Conservation (phyloP, 2,888 invertebrate species). For the Marronus borbonicus region DNA sequence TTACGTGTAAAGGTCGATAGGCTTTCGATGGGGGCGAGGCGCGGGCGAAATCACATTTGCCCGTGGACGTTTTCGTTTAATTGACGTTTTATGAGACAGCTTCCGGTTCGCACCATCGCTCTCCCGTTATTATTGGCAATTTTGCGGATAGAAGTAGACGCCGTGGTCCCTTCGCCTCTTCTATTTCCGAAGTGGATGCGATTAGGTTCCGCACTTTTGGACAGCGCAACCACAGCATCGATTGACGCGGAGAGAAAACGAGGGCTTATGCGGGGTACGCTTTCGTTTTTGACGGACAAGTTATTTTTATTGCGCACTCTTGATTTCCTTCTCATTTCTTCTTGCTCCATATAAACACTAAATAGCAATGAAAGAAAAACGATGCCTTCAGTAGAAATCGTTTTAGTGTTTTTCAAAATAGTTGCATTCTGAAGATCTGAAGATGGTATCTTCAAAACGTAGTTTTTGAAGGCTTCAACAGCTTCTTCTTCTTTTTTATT, state of each 20-base stretch:
- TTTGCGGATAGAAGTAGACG: slow-evolving; percentile 39
- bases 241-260: background rate
- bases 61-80: slow-evolving; percentile 57
- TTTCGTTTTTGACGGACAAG: background rate
- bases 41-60: slow-evolving; percentile 30
- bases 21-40: background rate
- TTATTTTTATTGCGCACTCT: too few species aligned
- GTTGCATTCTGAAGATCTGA: too few species aligned
- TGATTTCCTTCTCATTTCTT: too few species aligned
- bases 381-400: too few species aligned
- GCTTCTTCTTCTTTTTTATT: too few species aligned
- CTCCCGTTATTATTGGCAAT: slow-evolving; percentile 49
- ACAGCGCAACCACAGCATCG: background rate
- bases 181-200: slow-evolving; percentile 42
- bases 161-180: slow-evolving; percentile 25
- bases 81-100: slow-evolving; percentile 50
- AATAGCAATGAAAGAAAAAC: too few species aligned
- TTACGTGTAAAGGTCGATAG: too few species aligned
- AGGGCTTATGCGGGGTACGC: background rate
- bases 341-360: too few species aligned
- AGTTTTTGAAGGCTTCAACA: too few species aligned
- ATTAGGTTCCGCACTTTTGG: slow-evolving; percentile 29
- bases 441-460: too few species aligned
- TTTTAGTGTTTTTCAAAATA: too few species aligned
- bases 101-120: slow-evolving; percentile 47